These are phyloP conservation scores for Colostygia pectinataria DNA, from an alignment of 2,888 invertebrate genomes.

Conservation along the genomic window DNA sequence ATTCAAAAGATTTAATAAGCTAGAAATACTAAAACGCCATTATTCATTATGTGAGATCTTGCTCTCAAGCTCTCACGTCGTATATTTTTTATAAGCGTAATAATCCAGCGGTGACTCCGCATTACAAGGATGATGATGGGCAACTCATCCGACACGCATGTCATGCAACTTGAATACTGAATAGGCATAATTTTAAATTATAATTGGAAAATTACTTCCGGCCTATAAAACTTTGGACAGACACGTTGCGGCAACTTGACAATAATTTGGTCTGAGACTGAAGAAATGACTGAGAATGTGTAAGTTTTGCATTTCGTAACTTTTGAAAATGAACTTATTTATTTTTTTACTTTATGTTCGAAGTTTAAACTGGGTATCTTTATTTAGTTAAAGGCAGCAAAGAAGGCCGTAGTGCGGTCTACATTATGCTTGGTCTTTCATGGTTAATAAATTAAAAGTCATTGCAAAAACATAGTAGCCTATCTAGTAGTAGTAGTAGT, in stretches of 20 bases:
- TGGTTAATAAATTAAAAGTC: neutral
- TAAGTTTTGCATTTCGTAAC: too few species aligned
- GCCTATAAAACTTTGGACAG: conserved; percentile 19
- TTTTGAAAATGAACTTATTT: too few species aligned
- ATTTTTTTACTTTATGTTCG: too few species aligned
- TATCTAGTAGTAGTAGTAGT: too few species aligned
- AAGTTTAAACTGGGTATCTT: too few species aligned
- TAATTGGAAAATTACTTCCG: conserved; percentile 49
- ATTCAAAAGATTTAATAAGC: too few species aligned
- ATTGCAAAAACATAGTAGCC: neutral
- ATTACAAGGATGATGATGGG: conserved; percentile 24
- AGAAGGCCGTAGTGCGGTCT: too few species aligned
- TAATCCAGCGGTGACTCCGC: conserved; percentile 23
- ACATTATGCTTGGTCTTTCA: neutral
- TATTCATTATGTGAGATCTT: too few species aligned
- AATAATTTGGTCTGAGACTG: neutral
- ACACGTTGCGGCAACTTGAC: conserved; percentile 1
- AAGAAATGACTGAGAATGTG: too few species aligned
- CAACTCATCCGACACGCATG: neutral
- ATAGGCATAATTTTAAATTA: conserved; percentile 36
- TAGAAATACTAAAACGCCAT: too few species aligned
- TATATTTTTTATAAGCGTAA: conserved; percentile 19
- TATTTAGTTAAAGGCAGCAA: neutral
- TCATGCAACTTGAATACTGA: conserved; percentile 45
- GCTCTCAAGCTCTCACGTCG: too few species aligned